phyloP scores from a whole-genome alignment of 2,113 vertebrate genomes.

The Sturnus vulgaris region DNA sequence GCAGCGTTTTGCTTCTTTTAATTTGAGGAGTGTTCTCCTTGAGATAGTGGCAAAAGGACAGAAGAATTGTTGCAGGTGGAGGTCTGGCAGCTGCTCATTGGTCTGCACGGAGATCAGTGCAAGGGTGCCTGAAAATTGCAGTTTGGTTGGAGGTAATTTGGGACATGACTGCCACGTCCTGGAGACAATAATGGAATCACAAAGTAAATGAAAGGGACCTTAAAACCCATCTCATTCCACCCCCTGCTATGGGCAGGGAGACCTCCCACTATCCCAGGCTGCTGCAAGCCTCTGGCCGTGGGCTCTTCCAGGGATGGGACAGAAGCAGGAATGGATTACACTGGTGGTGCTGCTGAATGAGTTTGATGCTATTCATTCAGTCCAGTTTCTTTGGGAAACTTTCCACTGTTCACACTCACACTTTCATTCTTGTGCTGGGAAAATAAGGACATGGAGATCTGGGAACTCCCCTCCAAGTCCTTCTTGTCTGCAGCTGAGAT shows the following conservation, averaged over 20 bases:
- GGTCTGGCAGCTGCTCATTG: background rate
- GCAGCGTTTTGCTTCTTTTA: background rate
- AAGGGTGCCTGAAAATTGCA: background rate
- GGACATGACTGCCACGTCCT: background rate
- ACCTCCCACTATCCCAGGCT: background rate
- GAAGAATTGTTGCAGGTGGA: background rate
- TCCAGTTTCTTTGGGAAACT: background rate
- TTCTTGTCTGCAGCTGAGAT: background rate
- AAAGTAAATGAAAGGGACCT: background rate
- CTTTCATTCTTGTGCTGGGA: background rate
- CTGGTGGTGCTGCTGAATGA: background rate
- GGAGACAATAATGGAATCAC: background rate
- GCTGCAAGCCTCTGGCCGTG: background rate
- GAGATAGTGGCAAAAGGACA: background rate
- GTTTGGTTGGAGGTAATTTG: background rate
- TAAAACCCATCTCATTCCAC: background rate
- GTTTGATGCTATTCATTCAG: background rate
- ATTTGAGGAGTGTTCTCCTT: background rate
- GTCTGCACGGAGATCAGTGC: background rate
- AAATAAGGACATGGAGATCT: background rate
- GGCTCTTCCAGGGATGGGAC: background rate
- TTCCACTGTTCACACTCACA: background rate
- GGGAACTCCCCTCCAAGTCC: background rate
- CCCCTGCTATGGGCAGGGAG: background rate
- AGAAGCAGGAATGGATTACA: background rate